Evolutionary conservation across 2,113 vertebrate genomes (phyloP), one percentile per base, ranked within the genome.

Genomic region (Sander vitreus): DNA sequence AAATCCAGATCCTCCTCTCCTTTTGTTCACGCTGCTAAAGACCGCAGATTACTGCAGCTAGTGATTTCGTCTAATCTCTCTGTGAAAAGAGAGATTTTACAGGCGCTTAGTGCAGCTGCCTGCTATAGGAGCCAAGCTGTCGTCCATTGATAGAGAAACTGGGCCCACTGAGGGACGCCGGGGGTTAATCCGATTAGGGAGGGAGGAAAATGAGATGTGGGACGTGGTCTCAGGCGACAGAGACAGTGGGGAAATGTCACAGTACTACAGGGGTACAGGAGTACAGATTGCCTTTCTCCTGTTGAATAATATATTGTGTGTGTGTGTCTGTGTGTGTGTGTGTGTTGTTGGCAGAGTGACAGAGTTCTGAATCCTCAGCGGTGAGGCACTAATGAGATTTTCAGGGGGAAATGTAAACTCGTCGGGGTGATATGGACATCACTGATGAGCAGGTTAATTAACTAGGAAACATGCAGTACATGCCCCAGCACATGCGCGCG

Each of bases 111-210:
- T 58, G 73, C 86, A 67, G 80, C 84, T 67, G 75, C 70, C 62
- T 5, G 73, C 68, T 81, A 10, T 5, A 55, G 85, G 67, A 90
- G 60, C 73, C 80, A 23, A 81, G 84, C 90, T 84, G 91, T 59
- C 75, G 15, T 63, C 45, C 69, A 82, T 50, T 81, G 91, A 92
- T 71, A 48, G 84, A 72, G 79, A 39, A 76, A 23, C 80, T 0
- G 80, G 81, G 65, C 48, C 72, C 75, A 0, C 43, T 0, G 67
- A 63, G 69, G 69, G 84, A 58, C 8, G 19, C 25, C 2, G 21
- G 72, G 79, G 80, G 85, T 80, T 93, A 91, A 93, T 90, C 90
- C 77, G 76, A 90, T 91, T 88, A 90, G 82, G 83, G 80, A 71
- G 73, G 71, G 59, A 80, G 63, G 77, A 75, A 78, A 79, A 89